Conservation (phyloP, 2,797 vertebrate genomes). For the Centroberyx gerrardi region DNA sequence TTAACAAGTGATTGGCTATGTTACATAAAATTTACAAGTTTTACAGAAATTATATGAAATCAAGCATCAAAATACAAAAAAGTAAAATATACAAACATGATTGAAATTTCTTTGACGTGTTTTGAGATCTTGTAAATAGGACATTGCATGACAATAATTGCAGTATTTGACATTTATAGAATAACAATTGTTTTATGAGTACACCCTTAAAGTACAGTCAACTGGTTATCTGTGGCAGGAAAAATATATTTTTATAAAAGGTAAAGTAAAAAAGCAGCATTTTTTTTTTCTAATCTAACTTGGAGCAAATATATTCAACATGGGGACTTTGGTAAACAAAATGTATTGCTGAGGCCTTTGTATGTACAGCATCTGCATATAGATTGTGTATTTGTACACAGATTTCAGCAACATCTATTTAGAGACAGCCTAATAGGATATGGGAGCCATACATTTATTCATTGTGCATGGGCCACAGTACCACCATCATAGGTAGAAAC, state of each 20-base stretch:
- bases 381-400: constrained; percentile 46
- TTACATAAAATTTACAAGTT: constrained; percentile 75
- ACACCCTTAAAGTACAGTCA: constrained; percentile 61
- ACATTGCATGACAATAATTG: constrained; percentile 56
- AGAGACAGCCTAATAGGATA: constrained; percentile 67
- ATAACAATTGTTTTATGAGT: constrained; percentile 39
- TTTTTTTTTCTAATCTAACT: constrained; percentile 63
- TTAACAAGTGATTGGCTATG: constrained; percentile 68
- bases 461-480: constrained; percentile 74
- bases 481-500: constrained; percentile 68
- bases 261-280: constrained; percentile 87
- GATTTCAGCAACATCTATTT: constrained; percentile 63
- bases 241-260: constrained; percentile 84
- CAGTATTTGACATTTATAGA: constrained; percentile 45
- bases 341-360: constrained; percentile 80
- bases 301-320: constrained; percentile 71
- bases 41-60: constrained; percentile 52
- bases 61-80: constrained; percentile 72
- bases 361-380: constrained; percentile 82
- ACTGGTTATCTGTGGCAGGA: constrained; percentile 79
- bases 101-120: constrained; percentile 62
- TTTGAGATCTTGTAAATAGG: constrained; percentile 58
- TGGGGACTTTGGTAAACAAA: constrained; percentile 83
- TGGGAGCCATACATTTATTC: constrained; percentile 74
- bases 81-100: constrained; percentile 72